A percentile compares a stretch with the other conserved stretches of the same genome.
Evolutionary conservation across 2,888 invertebrate genomes (phyloP).

Genomic region (Polymixis flavicincta): DNA sequence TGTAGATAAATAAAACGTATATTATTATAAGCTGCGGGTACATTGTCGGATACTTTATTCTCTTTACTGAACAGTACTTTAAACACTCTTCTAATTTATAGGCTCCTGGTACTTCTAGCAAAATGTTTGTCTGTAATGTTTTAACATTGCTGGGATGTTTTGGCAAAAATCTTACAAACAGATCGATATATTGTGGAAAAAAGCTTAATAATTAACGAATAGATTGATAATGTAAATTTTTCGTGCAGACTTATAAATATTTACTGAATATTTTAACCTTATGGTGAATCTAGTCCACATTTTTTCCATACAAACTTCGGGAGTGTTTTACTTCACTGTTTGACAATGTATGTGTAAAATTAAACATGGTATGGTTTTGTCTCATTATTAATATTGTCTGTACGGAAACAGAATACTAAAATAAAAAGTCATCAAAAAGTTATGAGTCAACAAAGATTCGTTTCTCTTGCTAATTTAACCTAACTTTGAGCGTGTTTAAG

Average conservation of each 20-base stretch:
- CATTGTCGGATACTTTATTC: constrained; percentile 31
- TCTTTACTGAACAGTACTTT: constrained; percentile 7
- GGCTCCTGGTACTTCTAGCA: constrained; percentile 23
- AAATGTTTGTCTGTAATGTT: constrained; percentile 16
- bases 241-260: constrained; percentile 4
- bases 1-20: neutral
- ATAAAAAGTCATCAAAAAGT: too few species aligned
- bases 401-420: too few species aligned
- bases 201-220: neutral
- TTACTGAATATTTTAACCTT: too few species aligned
- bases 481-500: too few species aligned
- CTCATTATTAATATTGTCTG: too few species aligned
- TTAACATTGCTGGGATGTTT: constrained; percentile 27
- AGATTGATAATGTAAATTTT: constrained; percentile 8
- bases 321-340: too few species aligned
- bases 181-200: neutral
- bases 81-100: constrained; percentile 53
- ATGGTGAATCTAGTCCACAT: too few species aligned
- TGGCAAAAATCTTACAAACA: constrained; percentile 10
- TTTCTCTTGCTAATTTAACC: too few species aligned
- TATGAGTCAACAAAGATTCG: too few species aligned
- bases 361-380: too few species aligned
- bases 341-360: too few species aligned
- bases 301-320: too few species aligned
- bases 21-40: neutral